These are phyloP conservation scores for Hydrotaea cyrtoneurina DNA, from an alignment of 2,888 invertebrate genomes.

Conservation along the genomic window DNA sequence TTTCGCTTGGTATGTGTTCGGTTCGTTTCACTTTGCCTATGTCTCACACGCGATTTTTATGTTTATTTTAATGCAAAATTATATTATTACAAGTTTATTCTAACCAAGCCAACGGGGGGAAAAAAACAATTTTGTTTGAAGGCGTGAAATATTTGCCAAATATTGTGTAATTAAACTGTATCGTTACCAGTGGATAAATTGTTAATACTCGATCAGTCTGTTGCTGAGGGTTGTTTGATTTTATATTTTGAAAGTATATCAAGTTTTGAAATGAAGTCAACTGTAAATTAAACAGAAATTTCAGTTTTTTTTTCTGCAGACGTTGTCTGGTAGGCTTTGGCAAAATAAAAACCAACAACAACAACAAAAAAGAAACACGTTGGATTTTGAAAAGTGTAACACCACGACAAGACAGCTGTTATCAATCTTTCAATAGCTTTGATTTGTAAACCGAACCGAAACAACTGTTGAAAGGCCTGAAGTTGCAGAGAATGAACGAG, in stretches of 20 bases:
- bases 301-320: constrained; percentile 22
- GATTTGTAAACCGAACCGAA: too few species aligned
- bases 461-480: too few species aligned
- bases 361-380: too few species aligned
- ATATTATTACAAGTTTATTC: not conserved
- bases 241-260: constrained; percentile 17
- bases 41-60: not conserved
- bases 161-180: not conserved
- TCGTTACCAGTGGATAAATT: not conserved
- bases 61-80: not conserved
- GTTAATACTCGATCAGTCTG: too few species aligned
- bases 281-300: constrained; percentile 28
- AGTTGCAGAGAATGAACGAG: too few species aligned
- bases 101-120: not conserved
- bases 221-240: not conserved
- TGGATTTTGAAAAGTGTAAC: too few species aligned
- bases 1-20: not conserved
- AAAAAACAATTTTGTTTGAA: not conserved
- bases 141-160: not conserved
- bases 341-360: too few species aligned
- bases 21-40: not conserved
- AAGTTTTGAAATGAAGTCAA: constrained; percentile 14
- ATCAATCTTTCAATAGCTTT: too few species aligned
- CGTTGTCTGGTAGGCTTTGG: constrained; percentile 4
- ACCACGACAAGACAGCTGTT: too few species aligned